phyloP scores from a whole-genome alignment of 2,113 vertebrate genomes.

The Mixornis gularis region DNA sequence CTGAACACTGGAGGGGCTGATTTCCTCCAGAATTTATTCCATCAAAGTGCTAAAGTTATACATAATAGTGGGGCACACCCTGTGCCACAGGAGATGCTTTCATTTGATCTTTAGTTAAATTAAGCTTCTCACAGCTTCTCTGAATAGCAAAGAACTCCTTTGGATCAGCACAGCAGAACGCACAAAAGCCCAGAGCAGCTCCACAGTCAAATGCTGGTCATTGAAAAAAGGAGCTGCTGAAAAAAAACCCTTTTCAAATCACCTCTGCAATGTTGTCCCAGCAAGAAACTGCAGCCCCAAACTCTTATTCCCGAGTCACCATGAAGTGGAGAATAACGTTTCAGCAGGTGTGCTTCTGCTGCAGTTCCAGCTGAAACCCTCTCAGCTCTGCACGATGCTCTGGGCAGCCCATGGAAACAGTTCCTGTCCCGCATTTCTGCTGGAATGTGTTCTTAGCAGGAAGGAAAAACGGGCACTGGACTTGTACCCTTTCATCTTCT shows the following conservation, averaged over 20 bases:
- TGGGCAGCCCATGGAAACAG: neutral
- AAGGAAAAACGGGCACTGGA: neutral
- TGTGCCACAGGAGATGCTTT: conserved; percentile 52
- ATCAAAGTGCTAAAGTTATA: conserved; percentile 33
- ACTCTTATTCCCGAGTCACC: conserved; percentile 10
- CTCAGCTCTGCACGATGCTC: neutral
- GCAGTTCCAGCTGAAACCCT: neutral
- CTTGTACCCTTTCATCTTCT: neutral
- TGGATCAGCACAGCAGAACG: neutral
- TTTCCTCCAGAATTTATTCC: neutral
- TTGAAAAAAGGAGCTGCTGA: conserved; percentile 53
- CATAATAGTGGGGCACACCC: conserved; percentile 49
- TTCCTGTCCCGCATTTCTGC: neutral
- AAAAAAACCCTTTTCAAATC: conserved; percentile 14
- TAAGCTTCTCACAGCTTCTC: conserved; percentile 62
- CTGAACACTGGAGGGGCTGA: neutral
- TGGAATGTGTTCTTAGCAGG: neutral
- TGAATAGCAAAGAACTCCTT: conserved; percentile 24
- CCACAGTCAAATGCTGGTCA: neutral
- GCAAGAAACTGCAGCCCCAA: neutral
- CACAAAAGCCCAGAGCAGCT: neutral
- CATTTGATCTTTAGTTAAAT: conserved; percentile 24
- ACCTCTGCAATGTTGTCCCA: neutral
- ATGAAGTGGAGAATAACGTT: conserved; percentile 11
- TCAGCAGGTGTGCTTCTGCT: conserved; percentile 67